Evolutionary conservation across 64 coral and sea anemone species (phyloP), one percentile per base, ranked within the genome.

Genomic region (Montipora capricornis): DNA sequence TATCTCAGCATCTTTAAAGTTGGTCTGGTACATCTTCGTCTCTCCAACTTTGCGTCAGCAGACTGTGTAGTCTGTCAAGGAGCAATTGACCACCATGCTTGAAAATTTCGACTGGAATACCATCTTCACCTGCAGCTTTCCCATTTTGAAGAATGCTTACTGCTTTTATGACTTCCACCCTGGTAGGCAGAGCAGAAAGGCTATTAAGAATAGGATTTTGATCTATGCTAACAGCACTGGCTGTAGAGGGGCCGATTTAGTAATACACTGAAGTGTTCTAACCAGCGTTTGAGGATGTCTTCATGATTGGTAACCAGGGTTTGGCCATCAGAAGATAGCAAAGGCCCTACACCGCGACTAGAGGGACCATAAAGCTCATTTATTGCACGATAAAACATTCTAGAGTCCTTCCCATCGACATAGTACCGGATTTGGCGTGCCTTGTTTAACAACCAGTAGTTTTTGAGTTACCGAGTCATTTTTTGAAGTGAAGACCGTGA

Each of bases 51-150:
- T 37, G 37, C 37, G 37, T 37, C 37, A 37, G 37, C 37, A 37
- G 37, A 37, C 37, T 37, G 0, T 37, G 37, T 37, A 37, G 37
- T 37, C 37, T 37, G 1, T 37, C 37, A 37, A 37, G 37, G 37
- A 37, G 37, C 37, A 37, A 37, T 37, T 37, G 37, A 37, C 37
- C 37, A 37, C 0, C 37, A 37, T 37, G 37, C 37, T 37, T 57
- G 4, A 57, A 57, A 57, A 57, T 57, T 11, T 57, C 10, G 53
- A 49, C 53, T 12, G 89, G 89, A 64, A 91, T 91, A 17, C 60
- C 89, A 80, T 91, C 89, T 45, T 81, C 78, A 69, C 89, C 61
- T 17, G 78, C 76, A 68, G 78, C 78, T 79, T 91, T 91, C 16
- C 89, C 26, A 82, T 9, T 69, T 22, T 84, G 81, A 16, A 92